Evolutionary conservation across 2,113 vertebrate genomes (phyloP).

Genomic region (Mormoops blainvillei): DNA sequence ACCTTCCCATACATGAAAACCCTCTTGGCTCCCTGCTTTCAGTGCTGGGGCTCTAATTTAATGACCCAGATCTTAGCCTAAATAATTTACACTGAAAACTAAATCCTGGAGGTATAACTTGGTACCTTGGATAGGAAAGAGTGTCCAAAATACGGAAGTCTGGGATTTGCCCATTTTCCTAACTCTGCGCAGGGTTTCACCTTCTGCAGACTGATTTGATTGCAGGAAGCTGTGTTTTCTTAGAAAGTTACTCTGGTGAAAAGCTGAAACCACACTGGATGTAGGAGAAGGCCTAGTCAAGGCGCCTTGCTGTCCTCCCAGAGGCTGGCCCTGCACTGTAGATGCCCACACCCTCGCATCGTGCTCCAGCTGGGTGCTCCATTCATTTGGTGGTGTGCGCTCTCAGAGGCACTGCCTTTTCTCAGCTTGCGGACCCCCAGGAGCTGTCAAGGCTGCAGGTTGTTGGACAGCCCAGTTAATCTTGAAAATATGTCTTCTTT

Average conservation of each 20-base stretch:
- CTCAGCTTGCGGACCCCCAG: background rate
- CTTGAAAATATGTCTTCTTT: slow-evolving; percentile 34
- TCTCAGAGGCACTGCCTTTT: background rate
- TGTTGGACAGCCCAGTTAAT: background rate
- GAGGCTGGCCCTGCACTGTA: background rate
- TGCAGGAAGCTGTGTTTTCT: background rate
- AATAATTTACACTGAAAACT: background rate
- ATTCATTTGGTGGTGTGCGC: background rate
- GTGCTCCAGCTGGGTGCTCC: background rate
- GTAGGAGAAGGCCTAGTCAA: background rate
- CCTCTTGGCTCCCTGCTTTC: background rate
- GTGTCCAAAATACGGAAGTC: background rate
- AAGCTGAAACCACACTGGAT: background rate
- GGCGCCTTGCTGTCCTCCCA: background rate
- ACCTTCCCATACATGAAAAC: background rate
- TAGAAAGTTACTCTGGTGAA: background rate
- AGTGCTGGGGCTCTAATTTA: background rate
- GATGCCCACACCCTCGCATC: background rate
- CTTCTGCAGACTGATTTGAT: background rate
- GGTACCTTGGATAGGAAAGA: background rate
- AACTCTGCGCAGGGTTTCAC: background rate
- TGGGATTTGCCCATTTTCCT: background rate
- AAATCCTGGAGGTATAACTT: background rate
- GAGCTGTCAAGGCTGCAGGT: background rate
- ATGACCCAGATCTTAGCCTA: background rate